These are phyloP conservation scores for Petrocephalus sullivani DNA, from an alignment of 2,797 vertebrate species.

Conservation along the genomic window DNA sequence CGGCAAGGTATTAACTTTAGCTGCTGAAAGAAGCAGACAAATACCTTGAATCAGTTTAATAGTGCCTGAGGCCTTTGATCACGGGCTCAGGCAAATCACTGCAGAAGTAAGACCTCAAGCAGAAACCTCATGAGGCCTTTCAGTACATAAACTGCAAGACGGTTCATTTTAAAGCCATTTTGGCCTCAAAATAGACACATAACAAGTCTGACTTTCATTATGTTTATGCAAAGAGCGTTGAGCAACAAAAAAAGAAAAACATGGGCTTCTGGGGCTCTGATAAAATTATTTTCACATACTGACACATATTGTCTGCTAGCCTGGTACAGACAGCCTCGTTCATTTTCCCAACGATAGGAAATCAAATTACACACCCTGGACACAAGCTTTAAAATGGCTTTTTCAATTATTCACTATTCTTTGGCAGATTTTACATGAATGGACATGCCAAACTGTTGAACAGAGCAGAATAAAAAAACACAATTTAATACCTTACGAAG, in stretches of 20 bases:
- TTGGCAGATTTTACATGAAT: not conserved
- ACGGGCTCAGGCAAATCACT: constrained; percentile 6
- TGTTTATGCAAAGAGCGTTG: not conserved
- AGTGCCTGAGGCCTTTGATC: constrained; percentile 17
- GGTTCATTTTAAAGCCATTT: not conserved
- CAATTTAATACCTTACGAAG: not conserved
- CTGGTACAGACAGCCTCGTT: not conserved
- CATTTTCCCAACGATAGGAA: not conserved
- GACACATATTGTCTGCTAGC: not conserved
- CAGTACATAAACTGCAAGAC: not conserved
- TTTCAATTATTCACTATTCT: not conserved
- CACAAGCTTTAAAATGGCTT: not conserved
- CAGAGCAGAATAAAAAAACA: not conserved
- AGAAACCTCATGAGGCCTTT: constrained; percentile 13
- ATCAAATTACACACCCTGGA: not conserved
- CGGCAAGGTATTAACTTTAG: not conserved
- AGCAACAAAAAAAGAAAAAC: not conserved
- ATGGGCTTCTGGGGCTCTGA: not conserved
- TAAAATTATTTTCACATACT: not conserved
- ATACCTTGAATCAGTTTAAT: constrained; percentile 14
- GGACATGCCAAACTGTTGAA: not conserved
- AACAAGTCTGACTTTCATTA: constrained; percentile 25
- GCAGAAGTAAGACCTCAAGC: constrained; percentile 13
- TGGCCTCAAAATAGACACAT: constrained; percentile 12
- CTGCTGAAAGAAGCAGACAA: not conserved